phyloP scores from a whole-genome alignment of 2,888 invertebrate species.

The Brachylomia viminalis region DNA sequence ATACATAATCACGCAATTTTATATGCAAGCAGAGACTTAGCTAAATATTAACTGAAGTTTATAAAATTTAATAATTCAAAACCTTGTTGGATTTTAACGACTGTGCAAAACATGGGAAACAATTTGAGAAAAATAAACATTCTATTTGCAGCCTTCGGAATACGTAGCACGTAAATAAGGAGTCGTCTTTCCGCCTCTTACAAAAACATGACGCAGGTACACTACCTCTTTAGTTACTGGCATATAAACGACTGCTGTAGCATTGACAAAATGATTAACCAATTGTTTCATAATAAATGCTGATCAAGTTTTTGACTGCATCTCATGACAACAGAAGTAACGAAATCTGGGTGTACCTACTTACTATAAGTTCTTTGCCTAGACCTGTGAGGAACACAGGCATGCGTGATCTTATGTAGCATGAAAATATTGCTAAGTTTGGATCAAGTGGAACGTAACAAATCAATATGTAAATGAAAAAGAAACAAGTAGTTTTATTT shows the following conservation, averaged over 20 bases:
- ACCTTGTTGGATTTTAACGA: not conserved
- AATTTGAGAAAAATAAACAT: constrained; percentile 26
- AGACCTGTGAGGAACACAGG: not conserved
- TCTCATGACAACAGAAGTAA: not conserved
- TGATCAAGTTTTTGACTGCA: not conserved
- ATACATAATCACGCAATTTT: constrained; percentile 58
- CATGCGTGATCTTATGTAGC: constrained; percentile 12
- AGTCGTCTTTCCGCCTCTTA: constrained; percentile 28
- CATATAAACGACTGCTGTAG: too few species aligned
- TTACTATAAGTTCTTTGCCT: not conserved
- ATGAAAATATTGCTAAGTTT: constrained; percentile 34
- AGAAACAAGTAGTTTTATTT: constrained; percentile 16
- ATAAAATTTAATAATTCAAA: constrained; percentile 8
- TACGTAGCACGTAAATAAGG: not conserved
- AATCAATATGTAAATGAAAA: constrained; percentile 24
- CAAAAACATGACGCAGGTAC: constrained; percentile 11
- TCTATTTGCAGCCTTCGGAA: constrained; percentile 14
- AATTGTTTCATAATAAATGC: constrained; percentile 11
- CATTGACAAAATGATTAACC: not conserved
- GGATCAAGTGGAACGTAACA: constrained; percentile 35
- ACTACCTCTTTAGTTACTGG: not conserved
- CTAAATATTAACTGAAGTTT: constrained; percentile 14
- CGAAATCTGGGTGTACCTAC: not conserved
- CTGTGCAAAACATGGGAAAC: constrained; percentile 21
- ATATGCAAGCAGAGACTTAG: constrained; percentile 26